A percentile compares a stretch with the other conserved stretches of the same genome.
Evolutionary conservation across 2,888 invertebrate species (phyloP).

Genomic region (Hermaeophaga mercurialis): DNA sequence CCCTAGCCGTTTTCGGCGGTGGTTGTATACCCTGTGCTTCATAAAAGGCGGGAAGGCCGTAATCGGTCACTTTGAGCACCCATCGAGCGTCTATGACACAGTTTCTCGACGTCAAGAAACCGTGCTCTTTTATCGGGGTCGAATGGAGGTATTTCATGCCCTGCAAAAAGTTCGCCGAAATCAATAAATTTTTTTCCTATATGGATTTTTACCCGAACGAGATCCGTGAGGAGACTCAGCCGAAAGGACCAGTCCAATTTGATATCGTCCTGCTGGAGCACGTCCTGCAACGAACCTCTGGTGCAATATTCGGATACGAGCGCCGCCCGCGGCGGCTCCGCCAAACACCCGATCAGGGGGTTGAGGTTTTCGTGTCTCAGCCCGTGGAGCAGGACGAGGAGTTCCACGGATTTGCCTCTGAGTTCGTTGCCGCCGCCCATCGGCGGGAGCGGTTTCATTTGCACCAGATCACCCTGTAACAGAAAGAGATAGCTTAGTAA

Average conservation of each 20-base stretch:
- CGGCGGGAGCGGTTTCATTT: constrained; percentile 77
- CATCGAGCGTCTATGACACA: constrained; percentile 95
- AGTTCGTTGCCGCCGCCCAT: constrained; percentile 63
- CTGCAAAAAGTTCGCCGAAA: constrained; percentile 55
- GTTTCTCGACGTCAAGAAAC: constrained; percentile 85
- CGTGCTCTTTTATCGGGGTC: constrained; percentile 82
- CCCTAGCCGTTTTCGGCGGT: constrained; percentile 69
- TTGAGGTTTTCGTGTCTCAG: constrained; percentile 91
- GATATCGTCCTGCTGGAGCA: constrained; percentile 86
- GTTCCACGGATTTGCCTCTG: constrained; percentile 79
- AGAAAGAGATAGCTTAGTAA: too few species aligned
- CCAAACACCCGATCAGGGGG: constrained; percentile 84
- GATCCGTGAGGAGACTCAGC: constrained; percentile 88
- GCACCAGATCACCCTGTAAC: constrained; percentile 84
- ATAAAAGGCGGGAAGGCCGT: constrained; percentile 78
- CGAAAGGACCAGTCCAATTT: constrained; percentile 96
- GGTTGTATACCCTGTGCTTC: constrained; percentile 74
- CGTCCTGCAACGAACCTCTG: constrained; percentile 81
- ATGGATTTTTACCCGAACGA: constrained; percentile 83
- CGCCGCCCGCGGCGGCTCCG: constrained; percentile 76
- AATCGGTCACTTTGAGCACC: constrained; percentile 94
- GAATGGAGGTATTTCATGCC: constrained; percentile 92
- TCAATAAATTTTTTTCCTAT: too few species aligned
- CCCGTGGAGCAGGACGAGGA: constrained; percentile 79
- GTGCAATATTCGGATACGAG: constrained; percentile 88